Evolutionary conservation across 1,140 invertebrate genomes (phyloP).

Genomic region (Tetramorium parvispinum): DNA sequence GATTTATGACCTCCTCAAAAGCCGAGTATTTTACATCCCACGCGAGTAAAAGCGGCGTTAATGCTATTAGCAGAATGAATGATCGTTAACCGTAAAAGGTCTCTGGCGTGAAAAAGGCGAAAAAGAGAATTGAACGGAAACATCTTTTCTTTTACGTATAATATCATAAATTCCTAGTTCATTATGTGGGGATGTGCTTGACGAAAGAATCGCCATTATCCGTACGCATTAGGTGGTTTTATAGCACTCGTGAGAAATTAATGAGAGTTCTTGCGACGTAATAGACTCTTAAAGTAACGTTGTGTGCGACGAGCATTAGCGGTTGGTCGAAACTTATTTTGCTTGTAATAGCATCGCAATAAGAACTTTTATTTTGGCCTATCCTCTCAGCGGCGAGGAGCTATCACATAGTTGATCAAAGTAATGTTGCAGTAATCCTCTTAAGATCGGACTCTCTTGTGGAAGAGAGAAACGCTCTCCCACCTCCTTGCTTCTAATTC

Average conservation of each 20-base stretch:
- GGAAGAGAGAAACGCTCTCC: constrained; percentile 14
- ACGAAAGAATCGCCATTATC: constrained; percentile 23
- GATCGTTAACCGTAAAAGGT: constrained; percentile 4
- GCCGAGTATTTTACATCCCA: neutral
- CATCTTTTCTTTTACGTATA: neutral
- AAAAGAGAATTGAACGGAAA: neutral
- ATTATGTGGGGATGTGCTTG: neutral
- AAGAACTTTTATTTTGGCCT: constrained; percentile 24
- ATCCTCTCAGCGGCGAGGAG: neutral
- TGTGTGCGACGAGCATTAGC: neutral
- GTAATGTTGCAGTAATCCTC: constrained; percentile 18
- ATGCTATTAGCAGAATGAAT: constrained; percentile 21
- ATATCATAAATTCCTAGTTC: constrained; percentile 3
- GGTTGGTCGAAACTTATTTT: neutral
- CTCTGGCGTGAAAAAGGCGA: constrained; percentile 2
- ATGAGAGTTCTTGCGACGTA: constrained; percentile 11
- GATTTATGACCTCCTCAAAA: constrained; percentile 1
- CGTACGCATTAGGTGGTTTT: neutral
- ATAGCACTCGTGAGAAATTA: constrained; percentile 3
- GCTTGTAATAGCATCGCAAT: constrained; percentile 11
- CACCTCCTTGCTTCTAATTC: neutral
- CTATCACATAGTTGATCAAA: constrained; percentile 15
- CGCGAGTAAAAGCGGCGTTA: constrained; percentile 12
- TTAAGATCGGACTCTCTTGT: constrained; percentile 15
- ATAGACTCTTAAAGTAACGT: constrained; percentile 23